Evolutionary conservation across 2,888 invertebrate genomes (phyloP), one percentile per base, ranked within the genome.

Genomic region (Acrobasis consociella): DNA sequence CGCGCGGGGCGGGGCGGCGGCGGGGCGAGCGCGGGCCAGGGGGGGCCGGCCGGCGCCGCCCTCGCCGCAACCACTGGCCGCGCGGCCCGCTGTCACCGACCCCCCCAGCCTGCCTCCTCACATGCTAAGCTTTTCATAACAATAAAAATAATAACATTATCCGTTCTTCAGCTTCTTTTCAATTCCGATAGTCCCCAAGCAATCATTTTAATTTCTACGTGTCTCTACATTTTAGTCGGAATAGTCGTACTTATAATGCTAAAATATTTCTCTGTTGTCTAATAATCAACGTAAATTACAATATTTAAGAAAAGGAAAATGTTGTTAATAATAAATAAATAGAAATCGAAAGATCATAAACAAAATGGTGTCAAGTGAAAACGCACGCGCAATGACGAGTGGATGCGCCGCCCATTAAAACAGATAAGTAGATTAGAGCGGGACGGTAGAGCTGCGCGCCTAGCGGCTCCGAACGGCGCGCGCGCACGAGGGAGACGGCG

Each of bases 31-130:
- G 77, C 78, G 75, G 70, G 77, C 78, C 72, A 52, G 62, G 64
- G 22, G 63, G 63, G 64, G 65, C 53, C 66, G 70, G 74, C 70
- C 69, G 73, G 68, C 71, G 74, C 75, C 76, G 77, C 82, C 76
- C 80, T 85, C 80, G 76, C 71, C 72, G 71, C 87, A 80, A 74
- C 86, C 88, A 87, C 85, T 87, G 78, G 82, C 78, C 81, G 83
- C 79, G 73, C 83, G 81, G 80, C 89, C 89, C 87, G 88, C 89
- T 86, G 87, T 83, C 85, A 81, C 86, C 80, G 74, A 68, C 77
- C 82, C 80, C 73, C 80, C 76, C 72, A 70, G 70, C 69, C 72
- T 67, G 62, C 68, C 67, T 67, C 66, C 75, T 71, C 69, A 78
- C 74, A 76, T 80, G 67, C 75, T 74, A 76, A 78, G 81, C 82